Evolutionary conservation across 2,113 vertebrate species (phyloP), one percentile per base, ranked within the genome.

Genomic region (Microcebus griseorufus): DNA sequence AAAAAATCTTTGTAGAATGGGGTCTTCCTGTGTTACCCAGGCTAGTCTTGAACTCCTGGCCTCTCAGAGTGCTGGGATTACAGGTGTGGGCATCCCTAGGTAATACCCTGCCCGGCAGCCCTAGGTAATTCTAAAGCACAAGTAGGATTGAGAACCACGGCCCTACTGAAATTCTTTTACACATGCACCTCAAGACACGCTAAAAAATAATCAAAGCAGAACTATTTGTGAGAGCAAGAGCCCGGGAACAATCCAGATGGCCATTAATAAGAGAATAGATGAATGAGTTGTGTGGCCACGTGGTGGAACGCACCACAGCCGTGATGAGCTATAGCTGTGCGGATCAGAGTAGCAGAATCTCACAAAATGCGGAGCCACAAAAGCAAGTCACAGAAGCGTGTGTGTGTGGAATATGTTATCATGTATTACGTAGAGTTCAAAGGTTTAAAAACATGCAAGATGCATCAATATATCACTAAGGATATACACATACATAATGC

Each of bases 311-410:
- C 25, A 17, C 4, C 6, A 37, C 20, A 32, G 27, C 23, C 9
- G 4, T 7, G 25, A 18, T 18, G 27, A 12, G 3, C 17, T 39
- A 4, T 22, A 34, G 48, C 42, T 22, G 14, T n/a, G 70, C 22
- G 6, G 2, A 0, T 27, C 39, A 6, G 12, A 0, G 6, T 13
- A 23, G 45, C 22, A 8, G 73, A 29, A 58, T 45, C 62, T 10
- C 23, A n/a, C 32, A 34, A 12, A 32, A 67, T 12, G 0, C 6
- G 53, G 53, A 17, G 53, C 53, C 23, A 29, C 18, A 4, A 25
- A 23, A 80, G 39, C 62, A 32, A 84, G 32, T 37, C 55, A n/a
- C 37, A 4, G 92, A 60, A 32, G 29, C 3, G 13, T 29, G 13
- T 9, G 29, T 14, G 60, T 18, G 4, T 18, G 45, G 53, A 53